phyloP scores from a whole-genome alignment of 2,797 vertebrate species.

The Manis crassicaudata region DNA sequence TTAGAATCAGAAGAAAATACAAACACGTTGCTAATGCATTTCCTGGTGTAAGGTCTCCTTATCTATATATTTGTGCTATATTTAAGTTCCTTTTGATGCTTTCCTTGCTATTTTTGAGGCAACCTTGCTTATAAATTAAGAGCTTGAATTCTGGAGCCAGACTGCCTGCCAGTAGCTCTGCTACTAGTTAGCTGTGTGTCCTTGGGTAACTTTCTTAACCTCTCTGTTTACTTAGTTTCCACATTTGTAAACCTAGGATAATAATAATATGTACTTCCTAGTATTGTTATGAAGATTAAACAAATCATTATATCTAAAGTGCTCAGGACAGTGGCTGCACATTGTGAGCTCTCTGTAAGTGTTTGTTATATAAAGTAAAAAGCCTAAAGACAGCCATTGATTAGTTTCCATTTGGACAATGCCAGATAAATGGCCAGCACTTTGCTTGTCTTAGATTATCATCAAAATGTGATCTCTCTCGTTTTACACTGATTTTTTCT shows the following conservation, averaged over 20 bases:
- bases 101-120: background rate
- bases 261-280: conserved; percentile 28
- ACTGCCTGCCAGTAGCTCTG: background rate
- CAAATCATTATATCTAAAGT: conserved; percentile 34
- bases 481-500: conserved; percentile 75
- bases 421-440: conserved; percentile 74
- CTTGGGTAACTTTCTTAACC: background rate
- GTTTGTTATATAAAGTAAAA: conserved; percentile 72
- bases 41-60: background rate
- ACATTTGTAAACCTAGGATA: conserved; percentile 44
- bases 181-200: background rate
- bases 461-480: conserved; percentile 79
- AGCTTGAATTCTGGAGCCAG: background rate
- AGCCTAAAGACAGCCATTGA: conserved; percentile 75
- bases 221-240: conserved; percentile 5
- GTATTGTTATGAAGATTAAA: conserved; percentile 59
- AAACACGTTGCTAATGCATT: background rate
- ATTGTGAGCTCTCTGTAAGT: conserved; percentile 33
- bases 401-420: conserved; percentile 72
- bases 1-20: conserved; percentile 22
- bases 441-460: conserved; percentile 77
- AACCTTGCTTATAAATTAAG: background rate
- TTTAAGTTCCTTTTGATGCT: background rate
- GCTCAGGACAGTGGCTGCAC: conserved; percentile 31
- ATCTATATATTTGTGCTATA: background rate